These are phyloP conservation scores for Drosophila hydei DNA, from an alignment of 1,140 invertebrate species.

Conservation along the genomic window DNA sequence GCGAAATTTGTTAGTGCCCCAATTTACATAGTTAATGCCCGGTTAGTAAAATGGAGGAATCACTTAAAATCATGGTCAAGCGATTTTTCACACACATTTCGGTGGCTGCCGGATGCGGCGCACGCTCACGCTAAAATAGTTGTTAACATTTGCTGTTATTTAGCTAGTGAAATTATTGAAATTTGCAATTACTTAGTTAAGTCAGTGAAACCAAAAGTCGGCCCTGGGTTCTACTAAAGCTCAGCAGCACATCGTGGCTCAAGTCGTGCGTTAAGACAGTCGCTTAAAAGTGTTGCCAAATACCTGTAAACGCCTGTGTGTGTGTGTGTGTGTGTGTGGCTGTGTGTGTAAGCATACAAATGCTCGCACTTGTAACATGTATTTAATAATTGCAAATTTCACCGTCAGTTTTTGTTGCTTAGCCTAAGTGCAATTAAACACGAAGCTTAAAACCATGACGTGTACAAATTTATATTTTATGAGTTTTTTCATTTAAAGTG, in stretches of 20 bases:
- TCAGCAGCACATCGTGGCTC: slow-evolving; percentile 14
- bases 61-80: slow-evolving; percentile 61
- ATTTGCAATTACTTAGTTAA: slow-evolving; percentile 66
- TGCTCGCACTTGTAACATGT: slow-evolving; percentile 40
- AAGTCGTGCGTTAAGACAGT: slow-evolving; percentile 11
- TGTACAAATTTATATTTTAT: slow-evolving; percentile 39
- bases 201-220: slow-evolving; percentile 30
- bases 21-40: slow-evolving; percentile 53
- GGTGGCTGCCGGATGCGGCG: slow-evolving; percentile 53
- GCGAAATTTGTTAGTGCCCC: slow-evolving; percentile 16
- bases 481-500: slow-evolving; percentile 17
- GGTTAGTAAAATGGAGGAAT: slow-evolving; percentile 27
- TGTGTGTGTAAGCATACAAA: slow-evolving; percentile 7
- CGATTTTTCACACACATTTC: slow-evolving; percentile 65
- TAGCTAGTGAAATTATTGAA: slow-evolving; percentile 74
- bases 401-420: slow-evolving; percentile 63
- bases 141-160: slow-evolving; percentile 63
- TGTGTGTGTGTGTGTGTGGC: slow-evolving; percentile 16
- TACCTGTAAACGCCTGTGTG: not conserved
- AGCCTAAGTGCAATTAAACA: slow-evolving; percentile 67
- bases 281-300: slow-evolving; percentile 28
- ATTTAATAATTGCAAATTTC: slow-evolving; percentile 79
- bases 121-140: slow-evolving; percentile 21
- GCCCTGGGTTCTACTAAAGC: slow-evolving; percentile 67
- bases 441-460: slow-evolving; percentile 64